Base-by-base conservation (phyloP, 1,140 invertebrate species). In the Philaenus spumarius region DNA sequence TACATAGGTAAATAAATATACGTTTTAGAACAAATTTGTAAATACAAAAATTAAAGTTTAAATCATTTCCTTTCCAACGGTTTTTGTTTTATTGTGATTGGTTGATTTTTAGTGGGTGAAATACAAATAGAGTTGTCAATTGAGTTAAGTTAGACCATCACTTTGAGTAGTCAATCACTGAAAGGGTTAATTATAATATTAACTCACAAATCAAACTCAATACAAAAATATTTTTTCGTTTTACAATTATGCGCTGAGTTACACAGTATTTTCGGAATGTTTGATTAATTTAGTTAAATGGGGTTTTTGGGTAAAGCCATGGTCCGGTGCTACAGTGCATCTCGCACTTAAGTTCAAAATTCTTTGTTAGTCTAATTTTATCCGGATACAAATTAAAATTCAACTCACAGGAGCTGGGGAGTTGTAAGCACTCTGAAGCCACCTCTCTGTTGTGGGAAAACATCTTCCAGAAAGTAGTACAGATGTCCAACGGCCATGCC, bases 401-500 rank as follows among this genome's bases (percentile, higher is more conserved):
- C 61, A 54, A 82, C 83, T 87, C 82, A 94, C 93, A 99, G 77
- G 71, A 98, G 84, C 69, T 82, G 77, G 47, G 97, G 97, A 54
- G 96, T 98, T 75, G 89, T 90, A 39, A 99, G 77, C 62, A 99
- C 77, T 69, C 86, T 87, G 67, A 94, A 91, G 17, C 97, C 97
- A 61, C 93, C 92, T 68, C 82, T 84, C 74, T 96, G 88, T 64
- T 85, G 79, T 46, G 97, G 97, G 74, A 98, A 95, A 23, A 99
- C 92, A 79, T 99, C 96, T 79, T 99, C 96, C 9, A 98, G 80
- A 74, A 97, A 99, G 75, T 94, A 99, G 78, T 99, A 99, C 60
- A 96, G 85, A 76, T 99, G 97, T n/a, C 97, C 97, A 59, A 98
- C 94, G 55, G 88, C 90, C 79, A 99, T 99, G 50, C 96, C 97